These are phyloP conservation scores for Mamestra configurata DNA, from an alignment of 1,140 invertebrate species.

Conservation along the genomic window DNA sequence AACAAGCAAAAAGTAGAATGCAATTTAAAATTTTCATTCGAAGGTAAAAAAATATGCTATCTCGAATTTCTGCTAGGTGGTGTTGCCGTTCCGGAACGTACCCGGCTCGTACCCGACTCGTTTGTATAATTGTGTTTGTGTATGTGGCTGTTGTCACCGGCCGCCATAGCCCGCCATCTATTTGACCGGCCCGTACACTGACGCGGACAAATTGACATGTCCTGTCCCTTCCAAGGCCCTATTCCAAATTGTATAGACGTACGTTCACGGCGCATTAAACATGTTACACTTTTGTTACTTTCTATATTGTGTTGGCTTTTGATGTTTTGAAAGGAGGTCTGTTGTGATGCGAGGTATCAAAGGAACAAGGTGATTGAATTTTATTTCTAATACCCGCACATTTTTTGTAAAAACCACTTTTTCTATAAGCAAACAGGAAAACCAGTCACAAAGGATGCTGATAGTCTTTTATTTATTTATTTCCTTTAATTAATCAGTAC, in stretches of 20 bases:
- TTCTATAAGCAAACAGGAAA: not conserved
- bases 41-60: conserved; percentile 21
- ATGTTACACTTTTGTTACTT: conserved; percentile 34
- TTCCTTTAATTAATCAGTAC: not conserved
- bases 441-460: not conserved
- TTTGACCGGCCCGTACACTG: conserved; percentile 46
- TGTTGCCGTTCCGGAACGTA: conserved; percentile 22
- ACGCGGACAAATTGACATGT: conserved; percentile 65
- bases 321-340: not conserved
- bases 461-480: conserved; percentile 11
- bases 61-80: conserved; percentile 16
- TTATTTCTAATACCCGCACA: conserved; percentile 8
- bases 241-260: conserved; percentile 52
- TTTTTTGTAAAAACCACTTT: not conserved
- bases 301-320: conserved; percentile 23
- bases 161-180: conserved; percentile 51
- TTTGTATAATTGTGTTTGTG: conserved; percentile 57
- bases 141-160: conserved; percentile 48
- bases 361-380: conserved; percentile 13
- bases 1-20: conserved; percentile 28
- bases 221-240: conserved; percentile 54
- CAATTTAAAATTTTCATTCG: conserved; percentile 35
- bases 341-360: conserved; percentile 29
- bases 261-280: conserved; percentile 39
- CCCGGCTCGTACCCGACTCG: conserved; percentile 31